Conservation (phyloP, 2,797 vertebrate species). For the Alosa sapidissima region DNA sequence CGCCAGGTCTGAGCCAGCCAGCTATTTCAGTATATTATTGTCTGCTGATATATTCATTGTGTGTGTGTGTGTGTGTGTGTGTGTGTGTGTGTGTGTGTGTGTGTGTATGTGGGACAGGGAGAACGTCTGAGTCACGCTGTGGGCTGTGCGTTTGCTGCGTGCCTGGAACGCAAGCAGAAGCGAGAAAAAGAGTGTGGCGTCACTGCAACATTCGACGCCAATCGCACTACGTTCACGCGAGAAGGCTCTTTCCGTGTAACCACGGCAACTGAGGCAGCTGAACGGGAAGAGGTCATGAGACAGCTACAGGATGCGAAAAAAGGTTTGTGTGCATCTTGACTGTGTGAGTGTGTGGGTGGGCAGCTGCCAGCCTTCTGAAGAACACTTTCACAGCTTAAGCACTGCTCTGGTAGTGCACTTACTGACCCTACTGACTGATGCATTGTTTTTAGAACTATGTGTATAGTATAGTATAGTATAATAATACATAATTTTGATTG, state of each 20-base stretch:
- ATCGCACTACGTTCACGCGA: slow-evolving; percentile 95
- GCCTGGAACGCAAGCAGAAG: slow-evolving; percentile 97
- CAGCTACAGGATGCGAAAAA: slow-evolving; percentile 93
- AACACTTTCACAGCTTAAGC: neutral
- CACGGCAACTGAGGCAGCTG: slow-evolving; percentile 95
- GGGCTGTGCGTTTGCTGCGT: slow-evolving; percentile 96
- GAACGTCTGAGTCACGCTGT: slow-evolving; percentile 97
- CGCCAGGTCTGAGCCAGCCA: neutral
- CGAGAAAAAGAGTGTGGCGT: slow-evolving; percentile 98
- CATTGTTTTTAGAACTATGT: too few relatives aligned
- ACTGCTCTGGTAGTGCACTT: neutral
- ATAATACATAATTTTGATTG: neutral
- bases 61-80: neutral
- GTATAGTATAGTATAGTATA: too few relatives aligned
- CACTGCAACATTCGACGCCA: slow-evolving; percentile 96
- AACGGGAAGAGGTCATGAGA: slow-evolving; percentile 95
- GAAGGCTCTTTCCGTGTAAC: slow-evolving; percentile 97
- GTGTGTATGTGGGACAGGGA: slow-evolving; percentile 73
- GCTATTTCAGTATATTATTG: neutral
- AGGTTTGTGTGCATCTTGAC: slow-evolving; percentile 64
- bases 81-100: neutral
- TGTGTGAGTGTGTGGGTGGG: neutral
- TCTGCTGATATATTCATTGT: neutral
- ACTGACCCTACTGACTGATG: too few relatives aligned
- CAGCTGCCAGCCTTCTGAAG: neutral